Percentiles rank a stretch among this genome's conserved stretches.
Evolutionary conservation across 2,113 vertebrate species (phyloP).

Genomic region (Odontophorus gujanensis): DNA sequence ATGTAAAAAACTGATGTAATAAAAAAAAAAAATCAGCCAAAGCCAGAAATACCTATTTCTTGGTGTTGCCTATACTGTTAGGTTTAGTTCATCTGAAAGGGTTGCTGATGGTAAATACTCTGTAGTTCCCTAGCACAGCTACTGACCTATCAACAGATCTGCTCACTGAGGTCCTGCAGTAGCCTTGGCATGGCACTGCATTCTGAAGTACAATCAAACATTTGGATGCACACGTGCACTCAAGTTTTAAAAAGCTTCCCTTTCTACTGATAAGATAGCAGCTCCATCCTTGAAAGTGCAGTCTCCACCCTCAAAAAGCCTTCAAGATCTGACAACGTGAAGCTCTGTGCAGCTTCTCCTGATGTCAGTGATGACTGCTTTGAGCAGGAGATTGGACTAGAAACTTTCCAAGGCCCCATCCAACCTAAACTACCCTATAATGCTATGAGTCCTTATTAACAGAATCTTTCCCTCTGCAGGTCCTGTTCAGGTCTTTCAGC

Average conservation of each 20-base stretch:
- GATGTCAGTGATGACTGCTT: neutral
- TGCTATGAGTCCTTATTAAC: neutral
- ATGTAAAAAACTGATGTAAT: neutral
- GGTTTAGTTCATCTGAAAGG: neutral
- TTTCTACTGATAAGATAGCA: neutral
- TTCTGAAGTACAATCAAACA: neutral
- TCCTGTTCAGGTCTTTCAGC: conserved; percentile 27
- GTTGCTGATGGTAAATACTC: neutral
- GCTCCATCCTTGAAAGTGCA: neutral
- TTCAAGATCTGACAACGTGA: neutral
- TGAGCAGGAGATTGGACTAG: neutral
- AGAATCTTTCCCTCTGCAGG: conserved; percentile 2
- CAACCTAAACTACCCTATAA: neutral
- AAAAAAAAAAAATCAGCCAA: neutral
- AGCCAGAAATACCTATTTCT: neutral
- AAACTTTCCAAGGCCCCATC: neutral
- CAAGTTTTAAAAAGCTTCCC: no score
- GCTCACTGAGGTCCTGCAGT: neutral
- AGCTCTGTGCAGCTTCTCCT: neutral
- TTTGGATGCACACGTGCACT: neutral
- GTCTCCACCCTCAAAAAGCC: neutral
- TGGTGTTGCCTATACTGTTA: neutral
- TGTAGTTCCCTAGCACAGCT: no score
- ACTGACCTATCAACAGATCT: neutral
- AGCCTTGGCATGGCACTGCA: neutral